A percentile compares a stretch with the other conserved stretches of the same genome.
These are phyloP conservation scores for Beris chalybata DNA, from an alignment of 2,888 invertebrate genomes.

Conservation along the genomic window DNA sequence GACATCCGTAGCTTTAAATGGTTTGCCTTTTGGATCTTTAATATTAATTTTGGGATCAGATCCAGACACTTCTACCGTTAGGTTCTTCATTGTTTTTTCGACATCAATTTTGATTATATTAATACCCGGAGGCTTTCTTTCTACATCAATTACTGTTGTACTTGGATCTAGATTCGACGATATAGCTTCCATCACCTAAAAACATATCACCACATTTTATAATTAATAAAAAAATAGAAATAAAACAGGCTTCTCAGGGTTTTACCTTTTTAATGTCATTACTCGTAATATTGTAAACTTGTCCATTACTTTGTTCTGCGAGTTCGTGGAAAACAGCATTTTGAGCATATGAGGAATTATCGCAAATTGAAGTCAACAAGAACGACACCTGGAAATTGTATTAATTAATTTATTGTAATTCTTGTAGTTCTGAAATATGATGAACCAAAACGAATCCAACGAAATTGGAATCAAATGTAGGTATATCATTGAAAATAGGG, in stretches of 20 bases:
- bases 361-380: no score
- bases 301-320: constrained; percentile 63
- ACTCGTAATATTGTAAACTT: constrained; percentile 71
- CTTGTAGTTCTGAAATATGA: no score
- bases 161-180: constrained; percentile 65
- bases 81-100: constrained; percentile 65
- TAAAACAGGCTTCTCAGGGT: neutral
- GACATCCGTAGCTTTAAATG: neutral
- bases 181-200: constrained; percentile 65
- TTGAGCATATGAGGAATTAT: no score
- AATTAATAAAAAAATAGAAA: neutral
- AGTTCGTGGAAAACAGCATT: constrained; percentile 58
- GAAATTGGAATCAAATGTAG: no score
- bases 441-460: no score
- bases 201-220: neutral
- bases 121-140: constrained; percentile 43
- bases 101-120: constrained; percentile 60
- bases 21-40: constrained; percentile 44
- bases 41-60: constrained; percentile 59
- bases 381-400: no score
- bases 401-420: no score
- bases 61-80: constrained; percentile 72
- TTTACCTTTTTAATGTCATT: constrained; percentile 68
- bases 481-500: no score
- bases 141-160: constrained; percentile 66